Base-by-base conservation (phyloP, 2,113 vertebrate genomes). In the Hepsetus odoe region DNA sequence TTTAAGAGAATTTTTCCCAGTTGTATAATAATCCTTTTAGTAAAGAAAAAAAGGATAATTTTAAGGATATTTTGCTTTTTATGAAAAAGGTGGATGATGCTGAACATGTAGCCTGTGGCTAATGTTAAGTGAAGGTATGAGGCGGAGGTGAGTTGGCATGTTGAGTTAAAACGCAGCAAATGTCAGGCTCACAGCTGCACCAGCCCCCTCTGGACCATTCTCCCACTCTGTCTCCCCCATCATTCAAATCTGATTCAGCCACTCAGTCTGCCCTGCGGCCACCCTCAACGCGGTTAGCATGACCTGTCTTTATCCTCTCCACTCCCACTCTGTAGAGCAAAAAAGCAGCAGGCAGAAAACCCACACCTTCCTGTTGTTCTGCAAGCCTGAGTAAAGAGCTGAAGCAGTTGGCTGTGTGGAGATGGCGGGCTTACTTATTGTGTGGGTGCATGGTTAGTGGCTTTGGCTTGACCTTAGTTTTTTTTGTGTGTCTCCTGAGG, bases 161-260 rank as follows among this genome's bases (percentile, higher is more conserved):
- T 13, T 55, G 53, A 16, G 12, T 72, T 42, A 38, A 72, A 72
- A 72, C 13, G 2, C 35, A 3, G 16, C 24, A 16, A 72, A 59
- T 72, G 22, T 72, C 53, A 72, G 35, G 70, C 33, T 28, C 24
- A 16, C 55, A 59, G 53, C 51, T 72, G 70, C 38, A 14, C 56
- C 56, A 3, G 22, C 14, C 20, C 7, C 14, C 16, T 72, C 51
- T 40, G 16, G 13, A 30, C 3, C 68, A 20, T 14, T n/a, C 26
- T 71, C 68, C n/a, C 64, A 26, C 35, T 26, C 49, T 24, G 10
- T 51, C 44, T 5, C 18, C 42, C 26, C 14, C 33, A 8, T 44
- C 44, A 49, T n/a, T 26, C 1, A n/a, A 71, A 22, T 55, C 46
- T 71, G 30, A 71, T 7, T 70, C n/a, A 72, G 49, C 18, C 30